Evolutionary conservation across 2,113 vertebrate species (phyloP), one percentile per base, ranked within the genome.

Genomic region (Noctilio leporinus): DNA sequence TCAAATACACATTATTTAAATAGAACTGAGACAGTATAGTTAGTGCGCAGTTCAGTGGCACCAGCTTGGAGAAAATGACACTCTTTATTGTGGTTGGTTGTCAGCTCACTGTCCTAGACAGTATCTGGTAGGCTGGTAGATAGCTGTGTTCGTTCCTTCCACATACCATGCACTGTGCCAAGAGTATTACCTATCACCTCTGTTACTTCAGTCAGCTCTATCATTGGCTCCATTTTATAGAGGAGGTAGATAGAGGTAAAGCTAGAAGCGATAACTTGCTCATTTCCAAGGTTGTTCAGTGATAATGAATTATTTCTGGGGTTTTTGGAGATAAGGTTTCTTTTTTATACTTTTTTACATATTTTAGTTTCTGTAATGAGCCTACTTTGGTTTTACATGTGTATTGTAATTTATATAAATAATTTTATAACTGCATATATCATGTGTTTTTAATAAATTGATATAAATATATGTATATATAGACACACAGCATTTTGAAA

Each of bases 331-430:
- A 70, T 14, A 33, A 67, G n/a, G 38, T 43, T 75, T 89, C 19
- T 81, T 67, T 95, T 30, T 72, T 77, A 16, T 26, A 55, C 10
- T 49, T 72, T 28, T 93, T 10, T 83, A 33, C 6, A 20, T 78
- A 33, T 77, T 24, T 62, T 83, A 24, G 3, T 67, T 93, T 87
- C 51, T 73, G 16, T 86, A 62, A 67, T 90, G 26, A 57, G 6
- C 3, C 24, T 82, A 30, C 4, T 81, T 84, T 53, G 5, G 6
- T 55, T 92, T 62, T 86, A 33, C 22, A 53, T 72, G 5, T 51
- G n/a, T 77, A 75, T 51, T 53, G 5, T 55, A 91, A 89, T 78
- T 82, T 85, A n/a, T 73, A 11, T 47, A 89, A 76, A 30, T 40
- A 11, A 45, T 57, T 93, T 47, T 43, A 43, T 86, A 80, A 51